A percentile compares a stretch with the other conserved stretches of the same genome.
These are phyloP conservation scores for Dastarcus helophoroides DNA, from an alignment of 2,888 invertebrate species.

Conservation along the genomic window DNA sequence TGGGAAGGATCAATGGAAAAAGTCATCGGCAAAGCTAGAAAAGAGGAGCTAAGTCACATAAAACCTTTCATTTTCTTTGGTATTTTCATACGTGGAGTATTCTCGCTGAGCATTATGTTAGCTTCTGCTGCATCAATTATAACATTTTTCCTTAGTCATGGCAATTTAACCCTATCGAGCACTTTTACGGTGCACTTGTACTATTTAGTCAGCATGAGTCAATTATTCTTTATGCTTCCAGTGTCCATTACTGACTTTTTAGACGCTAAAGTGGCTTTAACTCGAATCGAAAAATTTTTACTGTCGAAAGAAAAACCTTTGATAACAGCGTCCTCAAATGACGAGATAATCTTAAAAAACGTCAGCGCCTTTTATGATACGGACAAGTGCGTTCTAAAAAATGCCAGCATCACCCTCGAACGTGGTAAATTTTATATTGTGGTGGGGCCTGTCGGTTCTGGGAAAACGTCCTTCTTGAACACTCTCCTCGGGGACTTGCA, in stretches of 20 bases:
- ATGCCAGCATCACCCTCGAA: slow-evolving; percentile 37
- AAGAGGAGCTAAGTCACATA: slow-evolving; percentile 28
- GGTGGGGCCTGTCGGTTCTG: slow-evolving; percentile 83
- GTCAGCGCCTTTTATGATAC: slow-evolving; percentile 18
- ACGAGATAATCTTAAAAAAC: slow-evolving; percentile 10
- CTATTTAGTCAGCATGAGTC: too few species aligned
- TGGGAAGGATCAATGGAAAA: slow-evolving; percentile 53
- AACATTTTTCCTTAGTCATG: too few species aligned
- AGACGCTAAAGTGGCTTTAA: slow-evolving; percentile 42
- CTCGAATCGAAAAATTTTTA: slow-evolving; percentile 42
- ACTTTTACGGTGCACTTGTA: too few species aligned
- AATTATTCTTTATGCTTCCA: too few species aligned
- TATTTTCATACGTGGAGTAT: too few species aligned
- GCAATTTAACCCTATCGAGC: too few species aligned
- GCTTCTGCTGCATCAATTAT: too few species aligned
- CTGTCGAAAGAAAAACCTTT: slow-evolving; percentile 40
- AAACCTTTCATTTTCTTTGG: too few species aligned
- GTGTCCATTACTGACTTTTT: slow-evolving; percentile 43
- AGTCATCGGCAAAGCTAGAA: slow-evolving; percentile 41
- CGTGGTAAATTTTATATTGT: slow-evolving; percentile 49
- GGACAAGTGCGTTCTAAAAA: slow-evolving; percentile 20
- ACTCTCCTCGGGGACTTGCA: slow-evolving; percentile 48
- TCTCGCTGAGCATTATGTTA: too few species aligned
- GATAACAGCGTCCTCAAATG: slow-evolving; percentile 3
- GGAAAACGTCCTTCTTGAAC: slow-evolving; percentile 48